Base-by-base conservation (phyloP, 2,888 invertebrate genomes). In the Capitulum mitella region DNA sequence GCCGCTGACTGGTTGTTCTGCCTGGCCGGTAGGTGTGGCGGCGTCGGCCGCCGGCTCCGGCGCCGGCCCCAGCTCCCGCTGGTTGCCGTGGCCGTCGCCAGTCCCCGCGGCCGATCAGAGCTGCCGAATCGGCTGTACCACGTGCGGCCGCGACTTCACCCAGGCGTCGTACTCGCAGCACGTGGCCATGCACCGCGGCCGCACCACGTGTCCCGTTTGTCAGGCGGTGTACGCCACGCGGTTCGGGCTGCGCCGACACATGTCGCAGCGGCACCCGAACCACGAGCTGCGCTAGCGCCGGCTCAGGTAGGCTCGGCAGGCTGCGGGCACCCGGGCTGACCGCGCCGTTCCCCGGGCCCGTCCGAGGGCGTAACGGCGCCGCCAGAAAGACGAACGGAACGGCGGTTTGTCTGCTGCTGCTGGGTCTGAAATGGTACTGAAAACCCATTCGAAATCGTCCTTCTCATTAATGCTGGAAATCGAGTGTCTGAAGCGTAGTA, bases 151-250 rank as follows among this genome's bases (percentile, higher is more conserved):
- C 34, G 37, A 70, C 70, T 70, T 70, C 70, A 70, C 70, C 22
- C 70, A 70, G 70, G 70, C 70, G 26, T 70, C 70, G 37, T 70
- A 70, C 70, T 34, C 70, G 70, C 70, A 70, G 22, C 70, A 70
- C 70, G 34, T 70, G 70, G 34, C 70, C 3, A 37, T 70, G 70
- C 70, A 70, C 70, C 70, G 70, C 70, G 70, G 70, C 34, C 70
- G 70, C 34, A 70, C 70, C 70, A 70, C 70, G 37, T 70, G 70
- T 16, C 70, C 10, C 34, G 70, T 37, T 3, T 70, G 70, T 22
- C 70, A 70, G 70, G 70, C 70, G 37, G 70, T 70, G 37, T 70
- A 70, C 70, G 70, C 37, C 37, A 70, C 70, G 19, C 34, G 70
- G 22, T 37, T 34, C 22, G 70, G 37, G 22, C 37, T 37, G 37